A percentile compares a stretch with the other conserved stretches of the same genome.
Conservation (phyloP, 2,888 invertebrate genomes). For the Cosmorhoe ocellata region DNA sequence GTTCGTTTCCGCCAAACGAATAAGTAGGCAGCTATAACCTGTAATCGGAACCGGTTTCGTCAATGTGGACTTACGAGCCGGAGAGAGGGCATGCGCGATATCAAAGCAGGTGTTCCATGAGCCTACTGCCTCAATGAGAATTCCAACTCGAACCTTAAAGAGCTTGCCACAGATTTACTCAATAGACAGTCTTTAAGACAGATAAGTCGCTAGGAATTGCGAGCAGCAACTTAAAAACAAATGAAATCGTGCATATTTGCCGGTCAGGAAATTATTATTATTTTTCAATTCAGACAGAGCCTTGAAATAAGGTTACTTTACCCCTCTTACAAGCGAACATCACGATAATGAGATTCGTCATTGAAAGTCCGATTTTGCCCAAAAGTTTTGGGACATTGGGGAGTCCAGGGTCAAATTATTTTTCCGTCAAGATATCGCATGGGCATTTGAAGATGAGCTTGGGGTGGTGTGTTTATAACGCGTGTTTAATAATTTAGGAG, state of each 20-base stretch:
- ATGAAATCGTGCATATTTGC: conserved; percentile 3
- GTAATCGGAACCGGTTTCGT: conserved; percentile 80
- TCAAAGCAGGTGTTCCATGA: conserved; percentile 79
- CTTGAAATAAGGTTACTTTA: conserved; percentile 19
- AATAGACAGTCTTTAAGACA: conserved; percentile 31
- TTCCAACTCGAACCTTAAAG: conserved; percentile 70
- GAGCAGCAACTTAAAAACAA: neutral
- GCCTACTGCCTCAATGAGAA: conserved; percentile 78
- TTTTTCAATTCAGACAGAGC: conserved; percentile 7
- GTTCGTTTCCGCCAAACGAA: conserved; percentile 79
- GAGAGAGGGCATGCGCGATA: conserved; percentile 77
- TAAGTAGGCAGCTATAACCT: conserved; percentile 78
- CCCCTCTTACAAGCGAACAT: conserved; percentile 26
- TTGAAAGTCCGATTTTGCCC: conserved; percentile 37
- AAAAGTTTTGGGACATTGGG: conserved; percentile 33
- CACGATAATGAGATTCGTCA: conserved; percentile 34
- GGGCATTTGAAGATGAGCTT: conserved; percentile 63
- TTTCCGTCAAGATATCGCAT: conserved; percentile 56
- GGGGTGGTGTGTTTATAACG: conserved; percentile 73
- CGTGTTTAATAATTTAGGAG: conserved; percentile 79
- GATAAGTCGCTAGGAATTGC: conserved; percentile 9
- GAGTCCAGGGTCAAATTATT: conserved; percentile 53
- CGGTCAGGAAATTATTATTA: neutral
- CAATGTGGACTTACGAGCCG: conserved; percentile 76
- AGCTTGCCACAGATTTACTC: conserved; percentile 63